Conservation (phyloP, 92 coral and sea anemone species). For the Nematostella vectensis region DNA sequence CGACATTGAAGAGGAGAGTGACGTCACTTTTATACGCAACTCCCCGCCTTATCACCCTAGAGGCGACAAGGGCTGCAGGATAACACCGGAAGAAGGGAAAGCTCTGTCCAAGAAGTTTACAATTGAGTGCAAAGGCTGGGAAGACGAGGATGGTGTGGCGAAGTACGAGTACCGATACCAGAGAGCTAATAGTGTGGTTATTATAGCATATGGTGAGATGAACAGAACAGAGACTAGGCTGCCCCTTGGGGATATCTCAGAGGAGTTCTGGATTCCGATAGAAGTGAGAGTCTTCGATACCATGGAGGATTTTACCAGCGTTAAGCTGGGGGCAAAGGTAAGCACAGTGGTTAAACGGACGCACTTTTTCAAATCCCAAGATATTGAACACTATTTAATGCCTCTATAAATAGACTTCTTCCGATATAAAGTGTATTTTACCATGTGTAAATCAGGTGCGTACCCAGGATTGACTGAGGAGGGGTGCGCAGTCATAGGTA, state of each 20-base stretch:
- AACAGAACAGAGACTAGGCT: constrained; percentile 36
- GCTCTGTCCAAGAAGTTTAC: constrained; percentile 45
- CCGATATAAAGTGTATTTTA: no score
- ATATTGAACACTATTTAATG: not conserved
- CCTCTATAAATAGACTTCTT: no score
- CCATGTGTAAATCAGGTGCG: no score
- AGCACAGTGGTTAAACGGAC: not conserved
- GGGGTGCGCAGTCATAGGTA: no score
- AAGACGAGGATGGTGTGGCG: constrained; percentile 49
- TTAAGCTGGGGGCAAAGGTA: constrained; percentile 32
- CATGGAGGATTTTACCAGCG: constrained; percentile 23
- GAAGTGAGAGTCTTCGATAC: constrained; percentile 46
- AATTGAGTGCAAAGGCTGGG: constrained; percentile 45
- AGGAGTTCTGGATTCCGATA: constrained; percentile 37
- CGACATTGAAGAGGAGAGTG: constrained; percentile 23
- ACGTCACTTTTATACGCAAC: constrained; percentile 33
- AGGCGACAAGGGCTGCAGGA: constrained; percentile 19
- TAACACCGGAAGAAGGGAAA: constrained; percentile 41
- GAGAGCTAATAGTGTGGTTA: constrained; percentile 33
- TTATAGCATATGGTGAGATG: constrained; percentile 31
- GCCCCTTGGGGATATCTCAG: constrained; percentile 46
- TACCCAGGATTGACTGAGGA: no score
- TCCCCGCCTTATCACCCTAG: constrained; percentile 33
- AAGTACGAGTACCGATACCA: constrained; percentile 42
- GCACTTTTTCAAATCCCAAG: not conserved